Evolutionary conservation across 2,888 invertebrate species (phyloP).

Genomic region (Andrena praecox): DNA sequence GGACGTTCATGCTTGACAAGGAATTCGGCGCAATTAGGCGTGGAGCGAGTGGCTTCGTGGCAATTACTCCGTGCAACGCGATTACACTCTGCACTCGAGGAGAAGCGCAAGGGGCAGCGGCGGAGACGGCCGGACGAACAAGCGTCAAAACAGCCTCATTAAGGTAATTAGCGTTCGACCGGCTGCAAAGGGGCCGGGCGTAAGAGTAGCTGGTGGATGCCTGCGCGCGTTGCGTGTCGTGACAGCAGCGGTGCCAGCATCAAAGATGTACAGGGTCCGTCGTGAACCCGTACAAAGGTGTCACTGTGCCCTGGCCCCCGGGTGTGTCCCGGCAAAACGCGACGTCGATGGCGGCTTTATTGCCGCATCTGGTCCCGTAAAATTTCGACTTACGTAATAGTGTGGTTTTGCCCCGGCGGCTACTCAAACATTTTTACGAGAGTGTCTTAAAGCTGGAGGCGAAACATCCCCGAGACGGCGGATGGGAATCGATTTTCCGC

Average conservation of each 20-base stretch:
- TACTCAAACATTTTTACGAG: background rate
- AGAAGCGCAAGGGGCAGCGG: slow-evolving; percentile 51
- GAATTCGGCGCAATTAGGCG: slow-evolving; percentile 79
- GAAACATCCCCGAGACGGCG: background rate
- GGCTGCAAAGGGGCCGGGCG: slow-evolving; percentile 60
- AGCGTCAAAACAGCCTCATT: slow-evolving; percentile 79
- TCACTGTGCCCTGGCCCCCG: background rate
- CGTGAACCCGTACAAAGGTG: slow-evolving; percentile 33
- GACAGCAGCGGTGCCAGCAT: slow-evolving; percentile 23
- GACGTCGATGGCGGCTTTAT: background rate
- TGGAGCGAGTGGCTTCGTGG: slow-evolving; percentile 69
- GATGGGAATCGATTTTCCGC: slow-evolving; percentile 33
- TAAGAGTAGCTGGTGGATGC: slow-evolving; percentile 63
- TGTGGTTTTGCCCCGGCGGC: background rate
- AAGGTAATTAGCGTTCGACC: slow-evolving; percentile 75
- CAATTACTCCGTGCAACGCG: slow-evolving; percentile 76
- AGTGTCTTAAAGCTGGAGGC: background rate
- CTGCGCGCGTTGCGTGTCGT: slow-evolving; percentile 40
- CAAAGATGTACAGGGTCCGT: slow-evolving; percentile 58
- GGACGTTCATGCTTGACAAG: slow-evolving; percentile 77
- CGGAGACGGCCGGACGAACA: slow-evolving; percentile 66
- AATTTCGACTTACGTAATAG: slow-evolving; percentile 26
- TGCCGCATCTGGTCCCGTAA: background rate
- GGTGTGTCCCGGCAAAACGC: slow-evolving; percentile 25
- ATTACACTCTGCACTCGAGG: slow-evolving; percentile 64